Percentiles rank a stretch among this genome's conserved stretches.
These are phyloP conservation scores for Sogatella furcifera DNA, from an alignment of 1,140 invertebrate species.

Conservation along the genomic window DNA sequence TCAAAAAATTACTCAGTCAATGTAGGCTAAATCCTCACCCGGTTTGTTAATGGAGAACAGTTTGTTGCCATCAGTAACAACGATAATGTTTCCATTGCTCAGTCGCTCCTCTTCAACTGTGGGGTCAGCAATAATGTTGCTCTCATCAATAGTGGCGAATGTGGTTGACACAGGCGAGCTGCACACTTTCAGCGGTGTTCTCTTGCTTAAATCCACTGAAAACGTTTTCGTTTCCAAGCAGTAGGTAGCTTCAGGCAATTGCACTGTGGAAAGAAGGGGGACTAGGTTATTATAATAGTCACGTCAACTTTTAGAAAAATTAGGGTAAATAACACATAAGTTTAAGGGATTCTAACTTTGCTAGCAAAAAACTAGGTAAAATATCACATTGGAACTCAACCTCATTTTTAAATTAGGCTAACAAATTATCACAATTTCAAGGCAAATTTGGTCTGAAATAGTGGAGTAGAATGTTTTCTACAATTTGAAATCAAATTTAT, in stretches of 20 bases:
- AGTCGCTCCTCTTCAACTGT: constrained; percentile 1
- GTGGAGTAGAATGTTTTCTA: no score
- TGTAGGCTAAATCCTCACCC: constrained; percentile 28
- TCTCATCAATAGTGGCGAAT: constrained; percentile 61
- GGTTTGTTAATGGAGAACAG: constrained; percentile 36
- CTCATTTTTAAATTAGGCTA: no score
- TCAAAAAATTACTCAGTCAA: no score
- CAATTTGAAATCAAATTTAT: no score
- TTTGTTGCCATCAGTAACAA: constrained; percentile 27
- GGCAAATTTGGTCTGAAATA: no score
- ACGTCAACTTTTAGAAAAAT: not conserved
- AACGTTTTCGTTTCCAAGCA: constrained; percentile 51
- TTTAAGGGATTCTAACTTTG: no score
- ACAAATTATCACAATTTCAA: no score
- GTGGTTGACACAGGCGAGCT: constrained; percentile 54
- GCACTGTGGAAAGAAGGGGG: constrained; percentile 41
- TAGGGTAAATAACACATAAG: no score
- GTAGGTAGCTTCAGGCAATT: constrained; percentile 50
- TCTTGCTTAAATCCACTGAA: constrained; percentile 40
- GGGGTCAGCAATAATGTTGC: constrained; percentile 23
- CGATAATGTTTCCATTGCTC: constrained; percentile 10
- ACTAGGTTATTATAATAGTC: not conserved
- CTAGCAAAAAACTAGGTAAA: no score
- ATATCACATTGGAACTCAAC: no score
- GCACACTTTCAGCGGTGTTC: constrained; percentile 41